These are phyloP conservation scores for Ctenopoma multispine DNA, from an alignment of 2,797 vertebrate species.

Conservation along the genomic window DNA sequence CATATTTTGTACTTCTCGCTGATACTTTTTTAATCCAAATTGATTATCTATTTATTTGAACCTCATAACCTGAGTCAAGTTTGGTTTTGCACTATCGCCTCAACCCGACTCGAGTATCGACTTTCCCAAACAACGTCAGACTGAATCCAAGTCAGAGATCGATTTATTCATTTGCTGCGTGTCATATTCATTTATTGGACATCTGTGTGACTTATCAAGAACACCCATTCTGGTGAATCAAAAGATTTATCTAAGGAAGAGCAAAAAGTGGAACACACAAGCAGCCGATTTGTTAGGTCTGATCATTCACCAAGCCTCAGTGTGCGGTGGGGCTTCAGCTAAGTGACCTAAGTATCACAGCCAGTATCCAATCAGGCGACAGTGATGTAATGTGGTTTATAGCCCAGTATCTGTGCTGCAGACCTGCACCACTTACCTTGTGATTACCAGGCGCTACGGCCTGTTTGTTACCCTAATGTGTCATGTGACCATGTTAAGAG, in stretches of 20 bases:
- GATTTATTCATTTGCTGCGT: slow-evolving; percentile 63
- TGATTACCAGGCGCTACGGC: slow-evolving; percentile 44
- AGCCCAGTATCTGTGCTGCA: not conserved
- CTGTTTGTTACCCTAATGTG: slow-evolving; percentile 56
- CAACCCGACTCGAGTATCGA: slow-evolving; percentile 27
- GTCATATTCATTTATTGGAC: slow-evolving; percentile 61
- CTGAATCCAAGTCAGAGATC: slow-evolving; percentile 42
- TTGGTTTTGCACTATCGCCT: not conserved
- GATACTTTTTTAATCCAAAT: not conserved
- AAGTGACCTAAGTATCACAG: slow-evolving; percentile 11
- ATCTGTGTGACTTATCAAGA: slow-evolving; percentile 53
- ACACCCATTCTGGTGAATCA: slow-evolving; percentile 20
- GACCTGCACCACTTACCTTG: slow-evolving; percentile 46
- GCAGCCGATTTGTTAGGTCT: slow-evolving; percentile 9
- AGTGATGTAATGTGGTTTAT: slow-evolving; percentile 21
- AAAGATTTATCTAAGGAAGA: slow-evolving; percentile 19
- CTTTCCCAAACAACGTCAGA: slow-evolving; percentile 36
- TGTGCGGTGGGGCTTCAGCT: slow-evolving; percentile 9
- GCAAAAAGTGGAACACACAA: slow-evolving; percentile 17
- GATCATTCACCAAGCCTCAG: slow-evolving; percentile 6
- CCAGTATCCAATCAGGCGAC: slow-evolving; percentile 10
- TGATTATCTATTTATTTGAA: too few relatives aligned
- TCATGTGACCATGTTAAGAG: slow-evolving; percentile 55
- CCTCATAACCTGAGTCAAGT: slow-evolving; percentile 8
- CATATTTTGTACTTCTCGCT: not conserved